Conservation (phyloP, 2,797 vertebrate species). For the Tangara arthus region DNA sequence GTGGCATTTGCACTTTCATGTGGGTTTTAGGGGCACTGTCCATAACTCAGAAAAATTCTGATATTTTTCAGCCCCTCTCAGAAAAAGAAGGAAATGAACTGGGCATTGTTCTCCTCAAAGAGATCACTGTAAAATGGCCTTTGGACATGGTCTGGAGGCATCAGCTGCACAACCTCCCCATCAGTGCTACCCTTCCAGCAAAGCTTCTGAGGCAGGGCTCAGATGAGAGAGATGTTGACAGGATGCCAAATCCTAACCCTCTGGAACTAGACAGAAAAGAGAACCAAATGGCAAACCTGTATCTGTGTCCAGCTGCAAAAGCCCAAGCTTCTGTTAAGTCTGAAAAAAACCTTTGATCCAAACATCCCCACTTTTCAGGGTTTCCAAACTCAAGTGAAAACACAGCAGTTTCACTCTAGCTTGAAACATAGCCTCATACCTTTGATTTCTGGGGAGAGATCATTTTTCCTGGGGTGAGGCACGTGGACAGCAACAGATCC, state of each 20-base stretch:
- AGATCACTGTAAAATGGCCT: neutral
- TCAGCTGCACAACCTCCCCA: neutral
- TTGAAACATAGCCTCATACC: conserved; percentile 22
- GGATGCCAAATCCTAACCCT: neutral
- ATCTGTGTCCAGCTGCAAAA: neutral
- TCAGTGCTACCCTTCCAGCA: neutral
- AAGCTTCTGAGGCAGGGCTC: neutral
- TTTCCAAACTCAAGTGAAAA: neutral
- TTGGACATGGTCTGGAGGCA: neutral
- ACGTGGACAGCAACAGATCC: conserved; percentile 29
- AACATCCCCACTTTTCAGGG: neutral
- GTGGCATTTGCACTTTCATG: neutral
- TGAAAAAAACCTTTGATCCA: neutral
- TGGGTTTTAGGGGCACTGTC: neutral
- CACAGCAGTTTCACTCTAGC: neutral
- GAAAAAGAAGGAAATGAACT: neutral
- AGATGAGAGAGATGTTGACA: neutral
- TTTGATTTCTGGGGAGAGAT: conserved; percentile 45
- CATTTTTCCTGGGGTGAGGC: conserved; percentile 17
- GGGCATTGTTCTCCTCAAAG: neutral
- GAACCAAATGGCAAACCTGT: neutral
- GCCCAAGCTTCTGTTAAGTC: neutral
- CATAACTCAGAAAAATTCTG: neutral
- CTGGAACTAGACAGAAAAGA: neutral
- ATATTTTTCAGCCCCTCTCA: neutral